These are phyloP conservation scores for Rousettus leschenaultii DNA, from an alignment of 2,113 vertebrate species.

Conservation along the genomic window DNA sequence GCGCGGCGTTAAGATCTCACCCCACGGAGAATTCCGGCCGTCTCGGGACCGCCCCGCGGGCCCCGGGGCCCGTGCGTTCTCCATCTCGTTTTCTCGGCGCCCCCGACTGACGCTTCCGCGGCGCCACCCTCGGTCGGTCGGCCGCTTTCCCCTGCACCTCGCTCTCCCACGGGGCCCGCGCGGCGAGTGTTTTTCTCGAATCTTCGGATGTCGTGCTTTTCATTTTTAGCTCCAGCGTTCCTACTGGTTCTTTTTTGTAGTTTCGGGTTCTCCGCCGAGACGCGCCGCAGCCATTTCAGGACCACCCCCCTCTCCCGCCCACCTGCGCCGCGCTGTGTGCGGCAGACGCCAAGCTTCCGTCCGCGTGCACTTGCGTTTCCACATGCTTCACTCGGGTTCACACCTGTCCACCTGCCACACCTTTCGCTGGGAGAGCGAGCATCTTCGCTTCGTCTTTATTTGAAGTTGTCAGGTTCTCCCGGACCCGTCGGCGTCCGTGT, in stretches of 20 bases:
- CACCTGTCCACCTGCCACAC: neutral
- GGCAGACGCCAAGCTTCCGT: neutral
- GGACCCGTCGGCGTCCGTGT: neutral
- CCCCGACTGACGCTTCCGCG: neutral
- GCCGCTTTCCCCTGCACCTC: neutral
- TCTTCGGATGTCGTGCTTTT: neutral
- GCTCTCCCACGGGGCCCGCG: neutral
- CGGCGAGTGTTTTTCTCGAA: neutral
- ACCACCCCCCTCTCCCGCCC: neutral
- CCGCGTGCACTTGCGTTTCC: no score
- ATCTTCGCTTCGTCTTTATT: neutral
- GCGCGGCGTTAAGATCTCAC: neutral
- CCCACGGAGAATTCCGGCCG: neutral
- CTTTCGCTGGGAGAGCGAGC: neutral
- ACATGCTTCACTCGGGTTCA: neutral
- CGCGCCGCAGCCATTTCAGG: neutral
- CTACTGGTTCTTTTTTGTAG: neutral
- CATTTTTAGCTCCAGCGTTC: neutral
- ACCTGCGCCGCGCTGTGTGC: neutral
- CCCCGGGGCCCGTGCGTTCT: neutral
- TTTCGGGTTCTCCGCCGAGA: neutral
- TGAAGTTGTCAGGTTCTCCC: neutral
- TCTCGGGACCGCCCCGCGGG: neutral
- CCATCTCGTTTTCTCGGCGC: neutral
- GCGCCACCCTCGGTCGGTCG: neutral